phyloP scores from a whole-genome alignment of 2,888 invertebrate genomes.

The Stenichneumon culpator region DNA sequence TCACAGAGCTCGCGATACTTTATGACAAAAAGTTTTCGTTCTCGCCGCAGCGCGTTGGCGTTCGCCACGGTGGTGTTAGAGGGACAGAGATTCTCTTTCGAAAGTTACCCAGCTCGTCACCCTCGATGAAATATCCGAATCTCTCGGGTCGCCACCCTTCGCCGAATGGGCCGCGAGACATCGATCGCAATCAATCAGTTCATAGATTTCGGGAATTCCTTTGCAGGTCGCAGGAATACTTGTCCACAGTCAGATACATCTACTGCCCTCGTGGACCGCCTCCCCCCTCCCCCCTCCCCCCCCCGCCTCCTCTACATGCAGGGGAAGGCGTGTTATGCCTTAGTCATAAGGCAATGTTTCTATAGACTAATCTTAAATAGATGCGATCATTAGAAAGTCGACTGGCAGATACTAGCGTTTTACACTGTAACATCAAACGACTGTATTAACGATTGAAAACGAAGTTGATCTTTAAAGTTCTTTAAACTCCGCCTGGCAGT shows the following conservation, averaged over 20 bases:
- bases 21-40: conserved; percentile 73
- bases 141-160: conserved; percentile 28
- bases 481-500: not conserved
- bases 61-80: conserved; percentile 26
- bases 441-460: not conserved
- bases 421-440: not conserved
- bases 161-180: conserved; percentile 35
- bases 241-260: not conserved
- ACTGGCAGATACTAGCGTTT: too few species aligned
- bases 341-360: too few species aligned
- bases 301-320: too few species aligned
- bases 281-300: too few species aligned
- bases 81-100: conserved; percentile 9
- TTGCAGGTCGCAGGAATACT: not conserved
- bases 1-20: conserved; percentile 73
- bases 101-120: conserved; percentile 61
- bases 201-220: conserved; percentile 15
- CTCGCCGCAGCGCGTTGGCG: conserved; percentile 43
- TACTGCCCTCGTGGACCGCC: not conserved
- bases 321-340: too few species aligned
- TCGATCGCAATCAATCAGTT: conserved; percentile 53
- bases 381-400: too few species aligned
- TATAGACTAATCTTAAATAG: too few species aligned
- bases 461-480: not conserved
- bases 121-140: conserved; percentile 63